Conservation (phyloP, 2,113 vertebrate genomes). For the Cygnus atratus region DNA sequence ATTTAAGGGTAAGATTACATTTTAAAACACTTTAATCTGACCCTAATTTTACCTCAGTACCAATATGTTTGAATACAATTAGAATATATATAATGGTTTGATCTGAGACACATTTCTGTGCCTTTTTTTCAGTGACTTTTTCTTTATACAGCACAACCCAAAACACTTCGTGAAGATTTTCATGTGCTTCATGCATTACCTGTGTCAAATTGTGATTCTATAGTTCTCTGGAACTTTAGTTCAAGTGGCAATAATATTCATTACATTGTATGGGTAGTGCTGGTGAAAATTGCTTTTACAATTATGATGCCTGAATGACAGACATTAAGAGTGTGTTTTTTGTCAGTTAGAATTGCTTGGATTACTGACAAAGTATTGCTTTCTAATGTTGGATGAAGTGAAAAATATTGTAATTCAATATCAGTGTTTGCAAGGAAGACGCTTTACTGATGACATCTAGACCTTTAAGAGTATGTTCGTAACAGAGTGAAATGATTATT, state of each 20-base stretch:
- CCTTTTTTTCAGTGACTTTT: neutral
- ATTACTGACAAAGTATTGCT: constrained; percentile 39
- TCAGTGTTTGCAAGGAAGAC: neutral
- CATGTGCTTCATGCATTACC: neutral
- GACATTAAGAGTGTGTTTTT: neutral
- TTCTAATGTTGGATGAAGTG: neutral
- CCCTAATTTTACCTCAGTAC: neutral
- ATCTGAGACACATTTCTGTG: neutral
- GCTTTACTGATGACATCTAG: neutral
- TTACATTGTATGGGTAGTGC: neutral
- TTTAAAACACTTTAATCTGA: neutral
- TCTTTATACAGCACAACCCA: neutral
- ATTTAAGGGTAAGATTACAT: neutral
- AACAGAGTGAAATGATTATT: neutral
- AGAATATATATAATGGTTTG: neutral
- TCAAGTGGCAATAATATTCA: neutral
- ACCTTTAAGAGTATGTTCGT: neutral
- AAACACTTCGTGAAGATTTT: neutral
- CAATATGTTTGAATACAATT: neutral
- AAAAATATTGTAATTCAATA: neutral
- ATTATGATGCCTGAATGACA: neutral
- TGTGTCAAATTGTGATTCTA: neutral
- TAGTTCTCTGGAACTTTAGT: neutral
- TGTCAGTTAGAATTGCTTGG: neutral
- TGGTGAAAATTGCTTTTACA: constrained; percentile 23